Evolutionary conservation across 1,140 invertebrate genomes (phyloP).

Genomic region (Heliconius congener): DNA sequence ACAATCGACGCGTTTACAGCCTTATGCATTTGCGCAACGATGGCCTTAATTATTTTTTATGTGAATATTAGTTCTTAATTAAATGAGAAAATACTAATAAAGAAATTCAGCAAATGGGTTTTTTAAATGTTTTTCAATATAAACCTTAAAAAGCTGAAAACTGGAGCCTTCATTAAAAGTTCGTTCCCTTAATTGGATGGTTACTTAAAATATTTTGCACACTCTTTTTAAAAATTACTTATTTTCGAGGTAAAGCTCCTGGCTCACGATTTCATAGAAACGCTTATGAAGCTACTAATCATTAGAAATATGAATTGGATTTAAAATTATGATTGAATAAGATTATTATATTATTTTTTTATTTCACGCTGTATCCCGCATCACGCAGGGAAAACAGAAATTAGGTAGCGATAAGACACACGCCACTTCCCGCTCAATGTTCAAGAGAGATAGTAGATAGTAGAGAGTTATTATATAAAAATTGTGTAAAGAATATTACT

Average conservation of each 20-base stretch:
- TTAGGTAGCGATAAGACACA: too few species aligned
- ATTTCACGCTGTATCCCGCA: too few species aligned
- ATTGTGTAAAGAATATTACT: too few species aligned
- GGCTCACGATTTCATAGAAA: neutral
- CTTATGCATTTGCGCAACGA: too few species aligned
- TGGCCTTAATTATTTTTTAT: too few species aligned
- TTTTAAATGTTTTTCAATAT: neutral
- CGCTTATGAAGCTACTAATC: neutral
- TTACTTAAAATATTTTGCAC: constrained; percentile 5
- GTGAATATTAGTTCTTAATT: neutral
- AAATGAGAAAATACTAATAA: neutral
- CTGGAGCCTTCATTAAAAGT: constrained; percentile 1
- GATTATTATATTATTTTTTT: too few species aligned
- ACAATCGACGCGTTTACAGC: neutral
- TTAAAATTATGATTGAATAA: too few species aligned
- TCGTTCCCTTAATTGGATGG: constrained; percentile 4
- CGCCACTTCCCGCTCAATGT: too few species aligned
- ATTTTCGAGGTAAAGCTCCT: neutral
- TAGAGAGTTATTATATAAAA: too few species aligned
- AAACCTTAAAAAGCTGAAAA: neutral
- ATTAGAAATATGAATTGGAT: neutral
- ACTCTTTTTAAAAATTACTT: neutral
- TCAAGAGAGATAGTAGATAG: too few species aligned
- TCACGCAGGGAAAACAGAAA: too few species aligned
- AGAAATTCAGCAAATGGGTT: neutral